Conservation (phyloP, 2,888 invertebrate species). For the Ectemnius continuus region DNA sequence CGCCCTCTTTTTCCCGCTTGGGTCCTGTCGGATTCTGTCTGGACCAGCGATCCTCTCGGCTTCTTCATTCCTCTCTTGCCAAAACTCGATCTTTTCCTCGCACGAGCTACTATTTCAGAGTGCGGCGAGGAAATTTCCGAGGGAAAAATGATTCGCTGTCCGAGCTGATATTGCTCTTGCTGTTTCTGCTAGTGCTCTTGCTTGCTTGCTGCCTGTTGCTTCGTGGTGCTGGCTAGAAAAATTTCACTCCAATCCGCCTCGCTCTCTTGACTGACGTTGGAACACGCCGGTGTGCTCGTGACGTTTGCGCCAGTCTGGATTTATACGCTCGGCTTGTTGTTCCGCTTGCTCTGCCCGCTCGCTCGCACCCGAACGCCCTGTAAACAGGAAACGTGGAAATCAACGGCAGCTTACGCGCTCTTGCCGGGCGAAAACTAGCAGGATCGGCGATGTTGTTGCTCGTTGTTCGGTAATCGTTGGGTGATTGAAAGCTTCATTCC, state of each 20-base stretch:
- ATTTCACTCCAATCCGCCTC: conserved; percentile 14
- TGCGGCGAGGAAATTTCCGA: no score
- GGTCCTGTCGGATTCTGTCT: no score
- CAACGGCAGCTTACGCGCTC: no score
- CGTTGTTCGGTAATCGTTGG: neutral
- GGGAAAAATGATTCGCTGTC: neutral
- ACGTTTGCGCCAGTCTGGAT: conserved; percentile 3
- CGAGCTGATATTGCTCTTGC: neutral
- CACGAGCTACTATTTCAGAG: no score
- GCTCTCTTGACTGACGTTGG: neutral
- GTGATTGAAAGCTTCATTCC: no score
- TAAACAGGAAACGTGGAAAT: no score
- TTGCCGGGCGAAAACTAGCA: neutral
- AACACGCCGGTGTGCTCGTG: conserved; percentile 1
- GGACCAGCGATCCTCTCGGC: no score
- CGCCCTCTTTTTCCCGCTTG: no score
- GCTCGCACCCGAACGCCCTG: neutral
- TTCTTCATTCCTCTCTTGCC: no score
- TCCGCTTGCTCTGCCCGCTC: neutral
- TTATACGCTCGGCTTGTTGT: neutral
- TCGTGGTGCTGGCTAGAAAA: conserved; percentile 6
- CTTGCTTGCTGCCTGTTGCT: conserved; percentile 36
- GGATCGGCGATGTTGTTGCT: neutral
- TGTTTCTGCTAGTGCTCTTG: no score
- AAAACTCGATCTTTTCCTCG: no score